Percentiles rank a stretch among this genome's conserved stretches.
phyloP scores from a whole-genome alignment of 2,888 invertebrate species.

The Lasioglossum leucozonium region DNA sequence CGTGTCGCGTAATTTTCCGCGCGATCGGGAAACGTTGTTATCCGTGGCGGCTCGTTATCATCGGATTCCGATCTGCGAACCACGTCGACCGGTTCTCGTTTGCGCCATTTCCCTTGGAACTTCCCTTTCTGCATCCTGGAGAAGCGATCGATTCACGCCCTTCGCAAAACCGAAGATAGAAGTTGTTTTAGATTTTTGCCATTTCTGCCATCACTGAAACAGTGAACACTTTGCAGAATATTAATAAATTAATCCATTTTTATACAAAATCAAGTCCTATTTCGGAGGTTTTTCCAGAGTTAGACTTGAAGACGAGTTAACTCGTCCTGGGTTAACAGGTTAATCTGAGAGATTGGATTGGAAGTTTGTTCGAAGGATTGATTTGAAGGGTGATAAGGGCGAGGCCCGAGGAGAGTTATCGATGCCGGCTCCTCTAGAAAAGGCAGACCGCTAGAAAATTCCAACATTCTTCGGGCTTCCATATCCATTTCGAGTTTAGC shows the following conservation, averaged over 20 bases:
- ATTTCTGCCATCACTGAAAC: no score
- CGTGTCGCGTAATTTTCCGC: constrained; percentile 32
- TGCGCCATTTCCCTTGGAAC: constrained; percentile 14
- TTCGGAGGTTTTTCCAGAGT: neutral
- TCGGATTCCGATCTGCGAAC: constrained; percentile 29
- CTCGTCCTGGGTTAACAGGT: neutral
- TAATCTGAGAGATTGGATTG: neutral
- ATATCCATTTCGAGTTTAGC: constrained; percentile 83
- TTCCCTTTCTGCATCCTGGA: neutral
- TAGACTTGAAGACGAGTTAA: neutral
- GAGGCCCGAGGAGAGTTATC: constrained; percentile 35
- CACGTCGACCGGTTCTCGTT: neutral
- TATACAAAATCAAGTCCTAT: neutral
- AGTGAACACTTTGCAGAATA: neutral
- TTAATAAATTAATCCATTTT: neutral
- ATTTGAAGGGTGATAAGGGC: constrained; percentile 12
- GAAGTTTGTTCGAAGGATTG: neutral
- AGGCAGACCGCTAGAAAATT: constrained; percentile 77
- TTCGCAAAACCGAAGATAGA: neutral
- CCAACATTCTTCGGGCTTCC: constrained; percentile 83
- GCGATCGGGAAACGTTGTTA: constrained; percentile 19
- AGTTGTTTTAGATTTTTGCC: no score
- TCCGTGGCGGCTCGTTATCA: constrained; percentile 26
- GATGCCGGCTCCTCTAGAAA: constrained; percentile 38
- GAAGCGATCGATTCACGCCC: neutral